Evolutionary conservation across 2,113 vertebrate genomes (phyloP), one percentile per base, ranked within the genome.

Genomic region (Brachirus orientalis): DNA sequence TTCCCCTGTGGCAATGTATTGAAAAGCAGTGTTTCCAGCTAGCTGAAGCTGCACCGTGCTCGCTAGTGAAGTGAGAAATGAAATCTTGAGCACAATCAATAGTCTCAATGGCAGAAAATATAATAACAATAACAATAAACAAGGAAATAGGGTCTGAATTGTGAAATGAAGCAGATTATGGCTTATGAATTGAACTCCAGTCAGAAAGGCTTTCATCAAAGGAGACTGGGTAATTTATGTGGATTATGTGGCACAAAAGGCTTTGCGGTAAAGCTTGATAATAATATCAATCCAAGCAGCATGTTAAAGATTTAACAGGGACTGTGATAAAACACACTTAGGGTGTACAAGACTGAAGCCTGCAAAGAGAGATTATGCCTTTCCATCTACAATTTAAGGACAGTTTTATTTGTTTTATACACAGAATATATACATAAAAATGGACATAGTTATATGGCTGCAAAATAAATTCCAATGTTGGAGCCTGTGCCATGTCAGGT

Each of bases 231-330:
- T 60, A 18, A 57, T 71, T 77, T 47, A 64, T 61, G 45, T 40
- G 38, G 16, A 74, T 62, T 50, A n/a, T 68, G 54, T 80, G 76
- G 53, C 63, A 63, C 71, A 53, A 63, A 40, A 57, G 19, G 18
- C 45, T 56, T 37, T 44, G 66, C 9, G 13, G 43, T 35, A 63
- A 16, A 57, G 14, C 44, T 40, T 46, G 38, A 60, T 78, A 60
- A 59, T 70, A 65, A 77, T 75, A 71, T 50, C 50, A 83, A 77
- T 57, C 68, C 37, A 36, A 43, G 60, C 51, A 19, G 45, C n/a
- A 16, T 71, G 63, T 71, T 68, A 54, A 74, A 71, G 72, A 75
- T 80, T 83, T 69, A 77, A 70, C 36, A 37, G n/a, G n/a, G n/a
- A n/a, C n/a, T n/a, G n/a, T n/a, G n/a, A n/a, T n/a, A n/a, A n/a